Evolutionary conservation across 2,797 vertebrate species (phyloP).

Genomic region (Poecilia velifera): DNA sequence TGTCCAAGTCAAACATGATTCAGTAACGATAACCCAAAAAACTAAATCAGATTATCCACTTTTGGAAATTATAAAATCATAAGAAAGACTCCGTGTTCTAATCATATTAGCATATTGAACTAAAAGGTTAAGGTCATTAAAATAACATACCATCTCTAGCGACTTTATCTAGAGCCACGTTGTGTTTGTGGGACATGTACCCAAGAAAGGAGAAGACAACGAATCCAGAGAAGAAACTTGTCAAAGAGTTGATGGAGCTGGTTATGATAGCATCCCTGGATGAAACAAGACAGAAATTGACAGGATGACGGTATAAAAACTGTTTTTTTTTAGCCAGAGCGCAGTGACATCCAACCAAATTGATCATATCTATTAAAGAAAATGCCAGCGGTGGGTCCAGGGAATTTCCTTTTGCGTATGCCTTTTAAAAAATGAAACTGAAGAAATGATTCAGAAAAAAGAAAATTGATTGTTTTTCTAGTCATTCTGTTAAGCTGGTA

Average conservation of each 20-base stretch:
- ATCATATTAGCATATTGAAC: neutral
- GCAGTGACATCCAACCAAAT: conserved; percentile 7
- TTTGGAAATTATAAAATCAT: neutral
- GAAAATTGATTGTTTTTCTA: neutral
- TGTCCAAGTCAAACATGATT: neutral
- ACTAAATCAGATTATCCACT: neutral
- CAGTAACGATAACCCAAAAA: neutral
- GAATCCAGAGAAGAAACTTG: conserved; percentile 93
- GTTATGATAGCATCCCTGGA: conserved; percentile 92
- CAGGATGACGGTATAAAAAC: neutral
- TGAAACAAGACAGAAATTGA: conserved; percentile 5
- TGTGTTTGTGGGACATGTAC: conserved; percentile 91
- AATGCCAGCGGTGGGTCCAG: neutral
- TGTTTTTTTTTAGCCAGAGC: neutral
- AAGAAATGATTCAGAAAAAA: neutral
- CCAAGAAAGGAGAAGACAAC: conserved; percentile 94
- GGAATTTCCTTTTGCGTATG: neutral
- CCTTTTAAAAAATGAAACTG: neutral
- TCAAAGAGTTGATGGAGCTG: conserved; percentile 91
- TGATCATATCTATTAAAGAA: neutral
- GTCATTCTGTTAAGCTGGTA: conserved; percentile 7
- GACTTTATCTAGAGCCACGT: conserved; percentile 87
- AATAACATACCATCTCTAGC: conserved; percentile 88
- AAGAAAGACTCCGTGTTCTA: neutral
- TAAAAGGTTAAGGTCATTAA: neutral